These are phyloP conservation scores for Macaria liturata DNA, from an alignment of 2,888 invertebrate species.

Conservation along the genomic window DNA sequence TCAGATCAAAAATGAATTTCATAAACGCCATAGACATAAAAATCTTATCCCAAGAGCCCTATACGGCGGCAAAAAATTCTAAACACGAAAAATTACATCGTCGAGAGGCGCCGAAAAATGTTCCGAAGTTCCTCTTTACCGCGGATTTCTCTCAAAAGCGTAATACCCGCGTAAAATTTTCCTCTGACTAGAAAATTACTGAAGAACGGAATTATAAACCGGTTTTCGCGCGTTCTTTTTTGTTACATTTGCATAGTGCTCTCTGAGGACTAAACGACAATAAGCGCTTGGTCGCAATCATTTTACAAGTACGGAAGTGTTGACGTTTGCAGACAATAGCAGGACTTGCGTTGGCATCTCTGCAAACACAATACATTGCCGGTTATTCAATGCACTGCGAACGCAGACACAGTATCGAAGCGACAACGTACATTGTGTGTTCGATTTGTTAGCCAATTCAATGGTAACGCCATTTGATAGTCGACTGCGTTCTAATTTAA, in stretches of 20 bases:
- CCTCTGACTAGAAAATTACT: slow-evolving; percentile 35
- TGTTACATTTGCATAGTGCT: slow-evolving; percentile 50
- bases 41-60: slow-evolving; percentile 5
- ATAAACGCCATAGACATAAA: slow-evolving; percentile 8
- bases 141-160: slow-evolving; percentile 27
- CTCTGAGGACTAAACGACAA: slow-evolving; percentile 53
- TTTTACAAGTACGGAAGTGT: slow-evolving; percentile 59
- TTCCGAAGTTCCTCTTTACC: slow-evolving; percentile 20
- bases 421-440: slow-evolving; percentile 49
- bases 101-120: slow-evolving; percentile 24
- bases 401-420: slow-evolving; percentile 37
- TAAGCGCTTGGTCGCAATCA: slow-evolving; percentile 56
- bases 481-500: slow-evolving; percentile 48
- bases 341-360: slow-evolving; percentile 54
- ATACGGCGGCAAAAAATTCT: slow-evolving; percentile 19
- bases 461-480: slow-evolving; percentile 36
- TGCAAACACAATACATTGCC: slow-evolving; percentile 54
- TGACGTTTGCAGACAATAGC: slow-evolving; percentile 58
- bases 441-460: slow-evolving; percentile 40
- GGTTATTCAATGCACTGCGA: slow-evolving; percentile 43
- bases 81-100: slow-evolving; percentile 26
- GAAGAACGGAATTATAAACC: slow-evolving; percentile 43
- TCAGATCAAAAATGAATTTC: slow-evolving; percentile 8
- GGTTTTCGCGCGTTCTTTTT: slow-evolving; percentile 42
- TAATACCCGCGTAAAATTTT: slow-evolving; percentile 29